Conservation (phyloP, 2,113 vertebrate genomes). For the Tetrao urogallus region DNA sequence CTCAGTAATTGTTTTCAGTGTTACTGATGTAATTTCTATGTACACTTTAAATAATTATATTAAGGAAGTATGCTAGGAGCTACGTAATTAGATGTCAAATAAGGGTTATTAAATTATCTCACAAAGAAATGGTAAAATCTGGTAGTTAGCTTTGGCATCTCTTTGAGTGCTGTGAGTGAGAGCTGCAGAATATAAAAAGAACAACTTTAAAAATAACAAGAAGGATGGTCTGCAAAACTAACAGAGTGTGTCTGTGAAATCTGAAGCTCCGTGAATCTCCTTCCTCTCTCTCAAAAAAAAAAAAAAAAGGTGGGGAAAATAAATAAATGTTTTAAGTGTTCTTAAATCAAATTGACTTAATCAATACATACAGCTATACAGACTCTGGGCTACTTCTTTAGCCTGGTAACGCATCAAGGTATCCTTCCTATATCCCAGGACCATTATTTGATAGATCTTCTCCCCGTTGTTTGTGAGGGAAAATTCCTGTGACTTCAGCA, state of each 20-base stretch:
- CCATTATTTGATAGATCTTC: background rate
- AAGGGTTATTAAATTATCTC: background rate
- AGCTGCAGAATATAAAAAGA: background rate
- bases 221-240: background rate
- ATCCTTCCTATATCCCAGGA: background rate
- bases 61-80: background rate
- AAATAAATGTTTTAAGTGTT: background rate
- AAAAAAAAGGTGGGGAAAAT: background rate
- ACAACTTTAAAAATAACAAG: background rate
- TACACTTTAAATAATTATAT: background rate
- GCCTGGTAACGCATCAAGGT: background rate
- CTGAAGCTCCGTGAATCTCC: background rate
- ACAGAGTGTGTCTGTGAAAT: background rate
- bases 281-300: background rate
- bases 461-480: background rate
- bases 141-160: background rate
- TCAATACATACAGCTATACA: rapidly evolving
- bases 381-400: background rate
- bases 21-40: background rate
- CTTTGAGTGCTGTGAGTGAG: background rate
- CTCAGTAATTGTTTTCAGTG: background rate
- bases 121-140: background rate
- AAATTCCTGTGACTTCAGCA: background rate
- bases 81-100: background rate
- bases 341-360: background rate